phyloP scores from a whole-genome alignment of 2,888 invertebrate species.

The Ophion obscuratus region DNA sequence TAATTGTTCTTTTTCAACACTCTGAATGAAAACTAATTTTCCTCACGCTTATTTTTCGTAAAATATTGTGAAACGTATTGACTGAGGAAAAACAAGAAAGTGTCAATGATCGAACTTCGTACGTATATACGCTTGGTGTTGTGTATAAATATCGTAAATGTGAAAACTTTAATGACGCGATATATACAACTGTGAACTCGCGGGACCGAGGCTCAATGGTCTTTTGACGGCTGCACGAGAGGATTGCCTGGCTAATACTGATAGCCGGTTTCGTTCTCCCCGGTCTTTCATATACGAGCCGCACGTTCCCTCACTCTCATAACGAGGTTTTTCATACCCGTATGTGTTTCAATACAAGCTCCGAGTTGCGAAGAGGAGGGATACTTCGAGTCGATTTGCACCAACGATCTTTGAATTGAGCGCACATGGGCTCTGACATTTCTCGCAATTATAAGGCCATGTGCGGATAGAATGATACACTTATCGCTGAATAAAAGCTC shows the following conservation, averaged over 20 bases:
- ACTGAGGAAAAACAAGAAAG: too few species aligned
- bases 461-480: background rate
- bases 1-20: background rate
- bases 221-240: constrained; percentile 71
- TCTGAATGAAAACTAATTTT: too few species aligned
- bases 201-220: constrained; percentile 36
- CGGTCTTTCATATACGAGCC: constrained; percentile 71
- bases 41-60: too few species aligned
- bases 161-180: constrained; percentile 21
- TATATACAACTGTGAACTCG: constrained; percentile 38
- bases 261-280: constrained; percentile 76
- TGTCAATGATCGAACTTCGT: background rate
- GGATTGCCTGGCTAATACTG: constrained; percentile 81
- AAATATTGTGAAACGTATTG: too few species aligned
- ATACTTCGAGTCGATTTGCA: constrained; percentile 30
- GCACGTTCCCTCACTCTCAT: constrained; percentile 43
- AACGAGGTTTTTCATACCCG: constrained; percentile 10
- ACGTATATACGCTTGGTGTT: background rate
- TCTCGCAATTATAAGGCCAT: constrained; percentile 8
- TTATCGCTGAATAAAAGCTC: too few species aligned
- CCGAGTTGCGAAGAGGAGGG: background rate
- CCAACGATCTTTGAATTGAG: constrained; percentile 19
- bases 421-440: constrained; percentile 10
- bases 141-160: constrained; percentile 1
- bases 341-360: constrained; percentile 14